phyloP scores from a whole-genome alignment of 2,113 vertebrate genomes.

The Datnioides undecimradiatus region DNA sequence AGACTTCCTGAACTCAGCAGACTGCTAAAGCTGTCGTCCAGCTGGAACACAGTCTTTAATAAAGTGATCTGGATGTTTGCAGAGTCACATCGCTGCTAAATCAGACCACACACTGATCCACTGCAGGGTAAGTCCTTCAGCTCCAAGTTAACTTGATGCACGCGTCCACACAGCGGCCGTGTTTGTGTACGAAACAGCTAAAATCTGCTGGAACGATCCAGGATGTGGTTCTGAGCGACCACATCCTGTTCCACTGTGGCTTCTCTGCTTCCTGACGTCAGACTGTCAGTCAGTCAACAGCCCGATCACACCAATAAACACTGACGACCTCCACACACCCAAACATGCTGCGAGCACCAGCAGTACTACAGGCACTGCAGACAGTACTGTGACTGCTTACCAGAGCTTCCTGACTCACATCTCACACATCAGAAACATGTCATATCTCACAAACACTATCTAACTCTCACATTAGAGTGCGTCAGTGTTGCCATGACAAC shows the following conservation, averaged over 20 bases:
- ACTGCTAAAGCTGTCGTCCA: too few species aligned
- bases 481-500: constrained; percentile 51
- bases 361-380: background rate
- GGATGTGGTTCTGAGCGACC: background rate
- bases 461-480: constrained; percentile 1
- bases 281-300: background rate
- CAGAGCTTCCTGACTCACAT: background rate
- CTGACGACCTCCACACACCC: background rate
- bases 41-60: too few species aligned
- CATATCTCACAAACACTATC: constrained; percentile 2
- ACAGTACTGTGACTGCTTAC: background rate
- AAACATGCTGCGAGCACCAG: background rate
- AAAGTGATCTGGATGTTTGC: too few species aligned
- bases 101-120: too few species aligned
- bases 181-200: too few species aligned
- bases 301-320: background rate
- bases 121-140: too few species aligned
- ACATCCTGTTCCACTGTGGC: constrained; percentile 6
- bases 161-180: too few species aligned
- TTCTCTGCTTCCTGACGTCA: background rate
- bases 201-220: too few species aligned
- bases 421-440: constrained; percentile 20
- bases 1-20: too few species aligned
- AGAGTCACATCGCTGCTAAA: too few species aligned
- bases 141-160: too few species aligned